Conservation (phyloP, 2,888 invertebrate genomes). For the Ctenicera cuprea region DNA sequence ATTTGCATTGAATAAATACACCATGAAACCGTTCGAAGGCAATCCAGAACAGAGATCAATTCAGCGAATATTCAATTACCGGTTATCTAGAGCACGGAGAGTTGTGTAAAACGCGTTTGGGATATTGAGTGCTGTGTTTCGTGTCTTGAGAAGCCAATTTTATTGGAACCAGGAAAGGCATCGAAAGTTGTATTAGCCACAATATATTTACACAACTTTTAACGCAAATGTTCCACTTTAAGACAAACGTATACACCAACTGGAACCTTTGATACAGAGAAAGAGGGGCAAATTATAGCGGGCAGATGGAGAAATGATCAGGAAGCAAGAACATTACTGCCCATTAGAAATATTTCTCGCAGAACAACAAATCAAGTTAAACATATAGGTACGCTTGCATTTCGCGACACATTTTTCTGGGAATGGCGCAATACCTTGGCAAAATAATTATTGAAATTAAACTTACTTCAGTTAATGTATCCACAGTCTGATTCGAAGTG, state of each 20-base stretch:
- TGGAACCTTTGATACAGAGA: slow-evolving; percentile 57
- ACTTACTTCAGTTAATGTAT: background rate
- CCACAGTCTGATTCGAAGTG: background rate
- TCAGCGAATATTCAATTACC: no score
- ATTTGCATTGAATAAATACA: no score
- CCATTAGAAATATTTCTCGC: background rate
- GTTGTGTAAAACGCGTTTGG: no score
- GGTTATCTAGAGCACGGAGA: no score
- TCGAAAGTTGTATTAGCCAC: no score
- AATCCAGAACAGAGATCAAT: no score
- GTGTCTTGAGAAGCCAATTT: no score
- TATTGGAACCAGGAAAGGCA: no score
- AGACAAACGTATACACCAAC: slow-evolving; percentile 54
- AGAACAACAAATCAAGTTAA: background rate
- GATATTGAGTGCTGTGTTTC: no score
- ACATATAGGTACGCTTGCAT: background rate
- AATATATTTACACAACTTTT: no score
- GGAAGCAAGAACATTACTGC: no score
- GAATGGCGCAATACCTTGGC: slow-evolving; percentile 3
- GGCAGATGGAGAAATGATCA: slow-evolving; percentile 22
- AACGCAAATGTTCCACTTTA: slow-evolving; percentile 53
- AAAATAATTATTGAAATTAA: slow-evolving; percentile 7
- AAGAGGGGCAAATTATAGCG: slow-evolving; percentile 45
- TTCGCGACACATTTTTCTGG: background rate
- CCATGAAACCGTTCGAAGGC: no score